Evolutionary conservation across 2,797 vertebrate genomes (phyloP), one percentile per base, ranked within the genome.

Genomic region (Scolopax rusticola): DNA sequence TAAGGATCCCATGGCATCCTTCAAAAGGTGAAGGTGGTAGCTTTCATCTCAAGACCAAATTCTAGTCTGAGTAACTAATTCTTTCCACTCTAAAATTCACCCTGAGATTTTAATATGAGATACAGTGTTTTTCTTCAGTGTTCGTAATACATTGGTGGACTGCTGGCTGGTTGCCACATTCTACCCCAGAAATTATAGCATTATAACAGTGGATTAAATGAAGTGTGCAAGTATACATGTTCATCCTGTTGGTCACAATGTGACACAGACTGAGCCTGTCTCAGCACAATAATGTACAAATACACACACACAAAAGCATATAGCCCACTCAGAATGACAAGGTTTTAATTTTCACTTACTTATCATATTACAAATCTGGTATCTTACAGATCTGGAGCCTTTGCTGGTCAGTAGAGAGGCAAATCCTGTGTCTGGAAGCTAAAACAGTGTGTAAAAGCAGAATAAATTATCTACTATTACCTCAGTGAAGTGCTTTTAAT

Each of bases 1-100:
- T 97, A 98, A 98, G 92, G 96, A 96, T 96, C 97, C 97, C 97
- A 96, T 86, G 89, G 73, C 85, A 76, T 76, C 54, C 71, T 93
- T 95, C 84, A 70, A 76, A 95, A 96, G 76, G 73, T 90, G 73
- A 82, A 75, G 84, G 71, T 87, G 86, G 89, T 82, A 95, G 79
- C 79, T 96, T 87, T 36, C 1, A 30, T 68, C 47, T 77, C 65
- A 84, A 84, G 56, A 79, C 70, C 61, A 74, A 73, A 90, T 92
- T 96, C 51, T 76, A 57, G 28, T 64, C 54, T 38, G 60, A 77
- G 77, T 45, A 84, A 91, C 76, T 94, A 79, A 91, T 73, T 76
- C 78, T 71, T 91, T 92, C 82, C 33, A 89, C 43, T 38, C 76
- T 90, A 85, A 97, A 92, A 93, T 54, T 82, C 90, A 87, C 24